Evolutionary conservation across 2,797 vertebrate species (phyloP).

Genomic region (Neoniphon sammara): DNA sequence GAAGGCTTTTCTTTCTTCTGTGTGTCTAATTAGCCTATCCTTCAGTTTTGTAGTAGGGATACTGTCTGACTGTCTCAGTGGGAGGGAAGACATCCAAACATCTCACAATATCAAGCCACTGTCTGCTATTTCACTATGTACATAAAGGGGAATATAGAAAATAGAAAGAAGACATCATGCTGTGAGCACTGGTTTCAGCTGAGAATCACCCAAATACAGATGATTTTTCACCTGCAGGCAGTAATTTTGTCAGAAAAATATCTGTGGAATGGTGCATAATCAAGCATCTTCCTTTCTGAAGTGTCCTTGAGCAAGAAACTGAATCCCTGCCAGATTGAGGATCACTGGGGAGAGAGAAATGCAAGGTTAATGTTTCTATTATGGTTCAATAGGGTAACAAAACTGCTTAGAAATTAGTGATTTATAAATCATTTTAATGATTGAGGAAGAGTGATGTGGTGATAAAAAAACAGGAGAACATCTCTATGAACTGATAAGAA

Average conservation of each 20-base stretch:
- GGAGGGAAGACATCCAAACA: slow-evolving; percentile 55
- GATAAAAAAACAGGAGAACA: background rate
- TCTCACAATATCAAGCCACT: slow-evolving; percentile 58
- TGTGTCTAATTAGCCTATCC: slow-evolving; percentile 78
- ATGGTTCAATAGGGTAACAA: no score
- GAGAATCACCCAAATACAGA: background rate
- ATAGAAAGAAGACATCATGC: background rate
- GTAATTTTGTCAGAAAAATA: background rate
- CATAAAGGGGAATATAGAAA: slow-evolving; percentile 20
- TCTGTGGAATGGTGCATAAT: background rate
- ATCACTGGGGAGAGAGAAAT: background rate
- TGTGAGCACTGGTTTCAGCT: slow-evolving; percentile 9
- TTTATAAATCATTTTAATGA: background rate
- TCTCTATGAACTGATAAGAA: no score
- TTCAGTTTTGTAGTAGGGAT: slow-evolving; percentile 61
- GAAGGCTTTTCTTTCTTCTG: slow-evolving; percentile 74
- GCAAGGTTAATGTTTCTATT: background rate
- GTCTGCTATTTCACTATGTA: slow-evolving; percentile 20
- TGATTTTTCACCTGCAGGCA: background rate
- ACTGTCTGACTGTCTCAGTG: slow-evolving; percentile 56
- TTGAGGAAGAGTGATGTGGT: background rate
- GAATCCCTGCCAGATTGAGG: background rate
- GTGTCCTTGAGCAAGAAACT: slow-evolving; percentile 30
- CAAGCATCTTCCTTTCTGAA: slow-evolving; percentile 20
- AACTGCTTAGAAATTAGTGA: background rate